Evolutionary conservation across 2,113 vertebrate genomes (phyloP).

Genomic region (Hippolais icterina): DNA sequence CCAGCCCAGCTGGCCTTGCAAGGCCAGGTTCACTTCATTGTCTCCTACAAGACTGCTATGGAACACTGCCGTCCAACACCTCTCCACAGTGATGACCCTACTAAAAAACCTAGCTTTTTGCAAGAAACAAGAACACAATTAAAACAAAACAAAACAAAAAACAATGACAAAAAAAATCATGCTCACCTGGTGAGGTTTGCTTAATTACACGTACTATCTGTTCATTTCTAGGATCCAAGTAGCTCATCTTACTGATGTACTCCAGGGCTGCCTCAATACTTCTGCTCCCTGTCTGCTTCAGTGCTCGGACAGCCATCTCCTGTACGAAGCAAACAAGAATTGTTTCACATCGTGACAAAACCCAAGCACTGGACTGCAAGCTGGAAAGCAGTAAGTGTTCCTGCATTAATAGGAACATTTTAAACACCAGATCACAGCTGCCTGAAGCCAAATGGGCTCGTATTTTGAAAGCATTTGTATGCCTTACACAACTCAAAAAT

Average conservation of each 20-base stretch:
- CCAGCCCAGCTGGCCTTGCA: neutral
- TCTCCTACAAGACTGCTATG: neutral
- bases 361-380: neutral
- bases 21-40: neutral
- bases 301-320: slow-evolving; percentile 95
- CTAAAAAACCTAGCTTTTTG: neutral
- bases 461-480: neutral
- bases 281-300: slow-evolving; percentile 96
- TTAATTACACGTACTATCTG: slow-evolving; percentile 97
- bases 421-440: neutral
- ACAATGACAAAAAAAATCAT: neutral
- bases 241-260: slow-evolving; percentile 99
- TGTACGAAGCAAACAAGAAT: slow-evolving; percentile 42
- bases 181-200: slow-evolving; percentile 93
- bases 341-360: neutral
- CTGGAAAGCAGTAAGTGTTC: neutral
- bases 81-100: accelerated
- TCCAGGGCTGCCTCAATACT: slow-evolving; percentile 96
- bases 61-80: neutral
- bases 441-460: neutral
- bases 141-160: too few relatives aligned
- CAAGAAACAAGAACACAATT: neutral
- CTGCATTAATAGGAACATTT: neutral
- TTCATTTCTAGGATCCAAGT: slow-evolving; percentile 93
- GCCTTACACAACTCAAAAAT: neutral